Evolutionary conservation across 2,888 invertebrate species (phyloP).

Genomic region (Vanessa cardui): DNA sequence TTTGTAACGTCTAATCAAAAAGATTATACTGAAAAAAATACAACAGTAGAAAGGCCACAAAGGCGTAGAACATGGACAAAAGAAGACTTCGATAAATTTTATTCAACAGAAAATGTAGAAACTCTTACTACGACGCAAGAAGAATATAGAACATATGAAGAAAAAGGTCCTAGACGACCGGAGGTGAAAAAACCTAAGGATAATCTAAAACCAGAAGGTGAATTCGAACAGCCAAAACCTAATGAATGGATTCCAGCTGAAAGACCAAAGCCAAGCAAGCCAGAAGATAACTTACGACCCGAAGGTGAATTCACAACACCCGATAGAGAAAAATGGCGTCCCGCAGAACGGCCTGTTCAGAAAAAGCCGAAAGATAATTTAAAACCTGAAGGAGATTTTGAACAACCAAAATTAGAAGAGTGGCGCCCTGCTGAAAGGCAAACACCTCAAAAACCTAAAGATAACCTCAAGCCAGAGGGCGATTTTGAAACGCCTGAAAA

Average conservation of each 20-base stretch:
- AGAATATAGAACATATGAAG: slow-evolving; percentile 84
- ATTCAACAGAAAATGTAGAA: slow-evolving; percentile 81
- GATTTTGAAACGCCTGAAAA: no score
- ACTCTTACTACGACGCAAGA: slow-evolving; percentile 86
- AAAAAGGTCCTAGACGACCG: slow-evolving; percentile 76
- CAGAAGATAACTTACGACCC: slow-evolving; percentile 71
- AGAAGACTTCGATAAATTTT: slow-evolving; percentile 88
- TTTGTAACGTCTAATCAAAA: slow-evolving; percentile 85
- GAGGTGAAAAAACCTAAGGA: slow-evolving; percentile 80
- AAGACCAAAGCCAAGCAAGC: slow-evolving; percentile 73
- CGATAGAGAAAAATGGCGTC: slow-evolving; percentile 66
- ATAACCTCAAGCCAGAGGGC: no score
- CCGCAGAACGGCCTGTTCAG: slow-evolving; percentile 65
- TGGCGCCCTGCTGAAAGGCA: no score
- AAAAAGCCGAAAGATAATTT: slow-evolving; percentile 80
- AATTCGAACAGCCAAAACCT: slow-evolving; percentile 66
- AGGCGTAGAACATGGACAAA: slow-evolving; percentile 88
- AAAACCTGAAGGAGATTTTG: no score
- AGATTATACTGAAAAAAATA: slow-evolving; percentile 84
- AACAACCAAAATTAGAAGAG: no score
- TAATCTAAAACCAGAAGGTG: slow-evolving; percentile 83
- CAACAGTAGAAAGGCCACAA: slow-evolving; percentile 81
- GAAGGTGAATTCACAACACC: slow-evolving; percentile 55
- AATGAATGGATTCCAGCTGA: slow-evolving; percentile 66
- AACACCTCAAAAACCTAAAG: no score